Evolutionary conservation across 2,113 vertebrate genomes (phyloP).

Genomic region (Tilapia sparmanii): DNA sequence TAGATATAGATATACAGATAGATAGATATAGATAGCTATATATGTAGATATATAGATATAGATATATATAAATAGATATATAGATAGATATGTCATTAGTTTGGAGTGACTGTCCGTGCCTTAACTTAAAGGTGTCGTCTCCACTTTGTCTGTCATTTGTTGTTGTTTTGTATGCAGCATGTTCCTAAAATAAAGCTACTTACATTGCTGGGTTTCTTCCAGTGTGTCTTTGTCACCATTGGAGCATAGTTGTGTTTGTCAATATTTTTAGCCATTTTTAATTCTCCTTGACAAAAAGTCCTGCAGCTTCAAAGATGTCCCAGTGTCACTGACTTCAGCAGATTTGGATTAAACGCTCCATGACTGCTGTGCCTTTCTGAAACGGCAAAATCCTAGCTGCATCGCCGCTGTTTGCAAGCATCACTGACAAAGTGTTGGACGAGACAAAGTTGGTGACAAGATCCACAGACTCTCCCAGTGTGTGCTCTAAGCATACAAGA

Average conservation of each 20-base stretch:
- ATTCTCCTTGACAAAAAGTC: neutral
- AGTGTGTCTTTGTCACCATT: constrained; percentile 24
- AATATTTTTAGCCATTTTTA: constrained; percentile 36
- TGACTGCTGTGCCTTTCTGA: neutral
- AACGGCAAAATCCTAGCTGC: neutral
- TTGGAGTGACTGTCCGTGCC: neutral
- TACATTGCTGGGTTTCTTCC: constrained; percentile 46
- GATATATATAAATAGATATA: rapidly evolving
- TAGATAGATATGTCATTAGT: neutral
- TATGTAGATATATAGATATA: rapidly evolving
- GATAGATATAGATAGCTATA: too few species aligned
- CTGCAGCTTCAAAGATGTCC: neutral
- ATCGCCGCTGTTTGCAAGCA: neutral
- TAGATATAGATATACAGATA: neutral
- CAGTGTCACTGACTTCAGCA: neutral
- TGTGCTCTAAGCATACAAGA: neutral
- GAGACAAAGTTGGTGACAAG: neutral
- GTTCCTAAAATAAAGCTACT: constrained; percentile 38
- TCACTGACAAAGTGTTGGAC: neutral
- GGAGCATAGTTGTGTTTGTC: neutral
- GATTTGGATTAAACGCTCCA: neutral
- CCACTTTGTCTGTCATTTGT: neutral
- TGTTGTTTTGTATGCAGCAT: neutral
- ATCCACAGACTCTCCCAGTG: neutral
- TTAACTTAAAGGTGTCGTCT: neutral